Evolutionary conservation across 2,888 invertebrate species (phyloP), one percentile per base, ranked within the genome.

Genomic region (Tyria jacobaeae): DNA sequence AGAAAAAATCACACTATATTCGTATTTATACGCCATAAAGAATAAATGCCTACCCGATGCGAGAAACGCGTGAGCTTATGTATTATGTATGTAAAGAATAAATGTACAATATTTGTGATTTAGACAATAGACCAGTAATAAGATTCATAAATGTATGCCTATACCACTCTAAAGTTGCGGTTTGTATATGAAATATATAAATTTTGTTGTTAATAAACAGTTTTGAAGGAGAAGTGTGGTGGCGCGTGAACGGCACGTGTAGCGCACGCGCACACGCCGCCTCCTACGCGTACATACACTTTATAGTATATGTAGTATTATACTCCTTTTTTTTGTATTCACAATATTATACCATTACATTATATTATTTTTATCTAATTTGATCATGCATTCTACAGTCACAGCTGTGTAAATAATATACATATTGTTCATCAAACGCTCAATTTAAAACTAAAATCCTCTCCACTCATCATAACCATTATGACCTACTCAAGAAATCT

Each of bases 171-270:
- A 12, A 21, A 44, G 21, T 0, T 44, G 44, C 21, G 17, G 17
- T 10, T 44, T 21, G 41, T 12, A 44, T 44, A 10, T 44, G 10
- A 27, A 50, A n/a, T 39, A 14, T 17, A 21, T 14, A 1, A 49
- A 54, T 31, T 24, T 39, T 27, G 10, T 53, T 49, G 41, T 44
- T 48, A 53, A 50, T 58, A 24, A 55, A 37, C 24, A 37, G 47
- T 21, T 37, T 15, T 37, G 58, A 24, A 55, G 50, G n/a, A 31
- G 41, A 24, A 49, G 55, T 34, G 60, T 60, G 55, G 50, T 54
- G 50, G 57, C 72, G 78, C 67, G 76, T 53, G 69, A 55, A 68
- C 47, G 79, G 72, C 86, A 80, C 85, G 87, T 83, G 88, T 68
- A 78, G 62, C 62, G 73, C 85, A 77, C 81, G 79, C 80, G 73